Evolutionary conservation across 1,140 invertebrate genomes (phyloP).

Genomic region (Aleiodes sp.): DNA sequence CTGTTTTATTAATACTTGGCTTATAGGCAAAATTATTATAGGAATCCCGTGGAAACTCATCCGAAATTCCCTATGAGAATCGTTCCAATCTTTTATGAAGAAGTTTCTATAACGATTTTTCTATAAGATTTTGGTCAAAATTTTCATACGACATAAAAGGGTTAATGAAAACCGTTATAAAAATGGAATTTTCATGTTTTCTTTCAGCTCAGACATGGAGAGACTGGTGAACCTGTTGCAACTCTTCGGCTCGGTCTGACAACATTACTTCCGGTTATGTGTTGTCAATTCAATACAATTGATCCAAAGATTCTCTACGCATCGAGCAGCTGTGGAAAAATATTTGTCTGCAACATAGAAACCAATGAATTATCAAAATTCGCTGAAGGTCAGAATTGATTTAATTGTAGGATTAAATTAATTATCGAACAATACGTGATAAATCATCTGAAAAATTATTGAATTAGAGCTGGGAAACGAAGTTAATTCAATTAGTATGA

Average conservation of each 20-base stretch:
- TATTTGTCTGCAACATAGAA: slow-evolving; percentile 43
- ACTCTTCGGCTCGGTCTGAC: slow-evolving; percentile 41
- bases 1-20: too few relatives aligned
- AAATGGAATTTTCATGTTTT: too few relatives aligned
- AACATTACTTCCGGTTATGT: slow-evolving; percentile 43
- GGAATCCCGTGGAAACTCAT: too few relatives aligned
- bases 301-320: slow-evolving; percentile 43
- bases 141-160: too few relatives aligned
- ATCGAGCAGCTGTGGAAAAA: slow-evolving; percentile 46
- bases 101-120: too few relatives aligned
- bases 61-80: too few relatives aligned
- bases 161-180: too few relatives aligned
- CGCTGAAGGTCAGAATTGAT: slow-evolving; percentile 39
- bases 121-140: too few relatives aligned
- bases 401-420: too few relatives aligned
- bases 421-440: neutral
- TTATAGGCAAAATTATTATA: too few relatives aligned
- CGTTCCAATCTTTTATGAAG: too few relatives aligned
- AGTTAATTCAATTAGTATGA: slow-evolving; percentile 51
- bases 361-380: slow-evolving; percentile 45
- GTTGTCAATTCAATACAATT: slow-evolving; percentile 50
- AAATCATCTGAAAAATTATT: neutral
- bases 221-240: slow-evolving; percentile 38
- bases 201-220: slow-evolving; percentile 40
- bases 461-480: slow-evolving; percentile 51